Evolutionary conservation across 2,797 vertebrate genomes (phyloP).

Genomic region (Acomys russatus): DNA sequence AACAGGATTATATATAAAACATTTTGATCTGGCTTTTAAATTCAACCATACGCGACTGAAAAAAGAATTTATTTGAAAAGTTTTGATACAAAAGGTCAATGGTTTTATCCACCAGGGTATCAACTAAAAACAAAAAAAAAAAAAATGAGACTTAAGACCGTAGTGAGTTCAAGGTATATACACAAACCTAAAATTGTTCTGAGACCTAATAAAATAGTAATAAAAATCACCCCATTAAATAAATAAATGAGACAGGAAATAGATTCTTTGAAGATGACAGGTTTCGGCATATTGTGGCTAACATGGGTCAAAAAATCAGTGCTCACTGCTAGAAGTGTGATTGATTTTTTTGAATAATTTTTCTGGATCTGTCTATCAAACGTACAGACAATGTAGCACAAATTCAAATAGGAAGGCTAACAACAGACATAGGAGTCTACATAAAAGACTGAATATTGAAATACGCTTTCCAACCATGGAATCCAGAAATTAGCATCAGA

Average conservation of each 20-base stretch:
- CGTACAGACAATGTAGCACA: neutral
- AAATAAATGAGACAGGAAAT: neutral
- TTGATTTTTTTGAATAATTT: neutral
- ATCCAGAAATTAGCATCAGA: neutral
- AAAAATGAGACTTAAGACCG: neutral
- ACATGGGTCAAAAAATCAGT: neutral
- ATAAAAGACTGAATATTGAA: neutral
- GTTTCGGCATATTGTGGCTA: neutral
- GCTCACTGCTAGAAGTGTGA: neutral
- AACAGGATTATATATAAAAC: slow-evolving; percentile 59
- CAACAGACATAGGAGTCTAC: neutral
- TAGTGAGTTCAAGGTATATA: neutral
- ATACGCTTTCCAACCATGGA: neutral
- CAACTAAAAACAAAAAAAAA: slow-evolving; percentile 1
- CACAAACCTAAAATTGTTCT: neutral
- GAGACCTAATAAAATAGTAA: neutral
- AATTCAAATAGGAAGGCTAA: neutral
- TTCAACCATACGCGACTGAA: neutral
- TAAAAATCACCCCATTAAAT: neutral
- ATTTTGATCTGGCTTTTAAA: slow-evolving; percentile 56
- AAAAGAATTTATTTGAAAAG: slow-evolving; percentile 6
- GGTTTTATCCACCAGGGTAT: neutral
- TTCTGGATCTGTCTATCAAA: neutral
- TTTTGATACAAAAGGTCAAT: neutral
- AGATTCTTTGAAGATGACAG: neutral